These are phyloP conservation scores for Ashinkailepas kermadecensis DNA, from an alignment of 2,888 invertebrate species.

Conservation along the genomic window DNA sequence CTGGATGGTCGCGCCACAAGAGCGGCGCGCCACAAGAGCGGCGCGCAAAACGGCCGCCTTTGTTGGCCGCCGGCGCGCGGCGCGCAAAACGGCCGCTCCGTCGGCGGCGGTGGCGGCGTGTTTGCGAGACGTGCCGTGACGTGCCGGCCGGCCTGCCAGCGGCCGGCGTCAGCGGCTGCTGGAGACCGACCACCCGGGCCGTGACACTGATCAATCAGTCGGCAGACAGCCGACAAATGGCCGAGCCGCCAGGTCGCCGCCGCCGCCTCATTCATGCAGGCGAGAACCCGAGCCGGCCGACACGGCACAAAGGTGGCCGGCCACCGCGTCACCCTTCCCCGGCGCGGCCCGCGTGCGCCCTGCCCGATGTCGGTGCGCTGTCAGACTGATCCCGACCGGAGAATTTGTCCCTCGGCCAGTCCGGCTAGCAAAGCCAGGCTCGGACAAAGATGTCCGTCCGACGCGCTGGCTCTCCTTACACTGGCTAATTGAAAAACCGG, in stretches of 20 bases:
- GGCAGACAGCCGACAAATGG: neutral
- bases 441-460: neutral
- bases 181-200: no score
- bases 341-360: no score
- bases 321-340: no score
- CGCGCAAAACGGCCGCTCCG: neutral
- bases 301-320: no score
- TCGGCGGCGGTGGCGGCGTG: neutral
- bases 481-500: neutral
- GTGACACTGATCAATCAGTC: neutral
- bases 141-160: no score
- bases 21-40: neutral
- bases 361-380: no score
- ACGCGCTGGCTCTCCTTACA: neutral
- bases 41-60: neutral
- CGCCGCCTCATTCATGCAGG: neutral
- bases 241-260: neutral
- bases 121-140: neutral
- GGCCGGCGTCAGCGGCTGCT: no score
- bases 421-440: neutral
- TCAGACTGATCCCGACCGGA: no score
- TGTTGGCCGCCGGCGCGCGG: neutral
- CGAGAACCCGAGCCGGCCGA: neutral
- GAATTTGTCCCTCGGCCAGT: neutral
- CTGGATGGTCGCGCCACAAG: neutral